These are phyloP conservation scores for Isoperla grammatica DNA, from an alignment of 2,888 invertebrate species.

Conservation along the genomic window DNA sequence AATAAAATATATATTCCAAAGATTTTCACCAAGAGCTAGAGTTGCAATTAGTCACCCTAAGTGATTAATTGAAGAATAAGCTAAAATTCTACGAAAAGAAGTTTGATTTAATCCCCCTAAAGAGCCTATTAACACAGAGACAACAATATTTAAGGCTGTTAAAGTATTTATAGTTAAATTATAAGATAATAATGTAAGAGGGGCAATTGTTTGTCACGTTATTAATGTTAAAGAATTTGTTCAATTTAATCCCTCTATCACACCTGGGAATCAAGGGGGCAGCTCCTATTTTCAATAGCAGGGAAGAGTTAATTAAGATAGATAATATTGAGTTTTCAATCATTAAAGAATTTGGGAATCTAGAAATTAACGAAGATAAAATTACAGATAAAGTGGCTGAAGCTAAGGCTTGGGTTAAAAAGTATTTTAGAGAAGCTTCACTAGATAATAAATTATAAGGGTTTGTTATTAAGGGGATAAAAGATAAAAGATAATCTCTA, in stretches of 20 bases:
- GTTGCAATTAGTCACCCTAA: too few relatives aligned
- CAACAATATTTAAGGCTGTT: slow-evolving; percentile 33
- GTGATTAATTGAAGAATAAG: too few relatives aligned
- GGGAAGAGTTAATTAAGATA: too few relatives aligned
- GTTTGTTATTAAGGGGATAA: slow-evolving; percentile 52
- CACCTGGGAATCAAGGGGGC: too few relatives aligned
- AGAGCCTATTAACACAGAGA: slow-evolving; percentile 47
- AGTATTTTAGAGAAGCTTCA: slow-evolving; percentile 57
- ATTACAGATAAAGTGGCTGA: slow-evolving; percentile 48
- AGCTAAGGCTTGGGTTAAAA: slow-evolving; percentile 54
- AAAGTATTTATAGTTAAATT: not conserved
- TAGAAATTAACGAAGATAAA: slow-evolving; percentile 43
- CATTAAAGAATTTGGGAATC: slow-evolving; percentile 39
- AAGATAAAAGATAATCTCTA: too few relatives aligned
- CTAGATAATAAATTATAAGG: slow-evolving; percentile 47
- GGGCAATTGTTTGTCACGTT: slow-evolving; percentile 61
- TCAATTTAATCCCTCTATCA: slow-evolving; percentile 31
- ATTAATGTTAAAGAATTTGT: slow-evolving; percentile 49
- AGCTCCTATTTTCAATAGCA: too few relatives aligned
- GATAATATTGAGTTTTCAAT: too few relatives aligned
- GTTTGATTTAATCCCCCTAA: too few relatives aligned
- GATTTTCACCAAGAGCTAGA: too few relatives aligned
- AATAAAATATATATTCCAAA: too few relatives aligned
- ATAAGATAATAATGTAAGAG: slow-evolving; percentile 46
- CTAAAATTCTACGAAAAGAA: too few relatives aligned